Evolutionary conservation across 2,888 invertebrate species (phyloP).

Genomic region (Thera obeliscata): DNA sequence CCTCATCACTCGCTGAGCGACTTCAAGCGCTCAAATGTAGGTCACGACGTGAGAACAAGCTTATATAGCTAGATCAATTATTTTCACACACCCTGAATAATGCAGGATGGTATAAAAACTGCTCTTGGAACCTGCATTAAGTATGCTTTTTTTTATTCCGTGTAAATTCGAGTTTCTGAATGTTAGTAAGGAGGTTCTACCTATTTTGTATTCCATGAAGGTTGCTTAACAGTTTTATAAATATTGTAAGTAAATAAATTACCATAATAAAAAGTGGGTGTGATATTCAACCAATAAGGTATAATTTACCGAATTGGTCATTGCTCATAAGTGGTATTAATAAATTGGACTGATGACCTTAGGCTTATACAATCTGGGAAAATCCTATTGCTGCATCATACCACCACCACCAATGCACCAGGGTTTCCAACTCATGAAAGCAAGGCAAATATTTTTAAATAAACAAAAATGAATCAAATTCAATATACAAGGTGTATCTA

Average conservation of each 20-base stretch:
- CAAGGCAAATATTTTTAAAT: background rate
- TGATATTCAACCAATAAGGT: conserved; percentile 8
- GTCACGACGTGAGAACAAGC: conserved; percentile 41
- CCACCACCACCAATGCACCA: background rate
- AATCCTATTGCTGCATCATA: conserved; percentile 36
- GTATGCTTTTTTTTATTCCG: too few species aligned
- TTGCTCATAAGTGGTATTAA: conserved; percentile 14
- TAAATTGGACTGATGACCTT: conserved; percentile 32
- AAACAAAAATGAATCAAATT: too few species aligned
- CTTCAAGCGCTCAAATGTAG: conserved; percentile 40
- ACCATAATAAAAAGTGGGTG: conserved; percentile 13
- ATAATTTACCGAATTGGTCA: conserved; percentile 15
- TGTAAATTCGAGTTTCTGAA: background rate
- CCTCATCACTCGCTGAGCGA: conserved; percentile 33
- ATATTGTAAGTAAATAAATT: conserved; percentile 6
- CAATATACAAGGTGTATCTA: too few species aligned
- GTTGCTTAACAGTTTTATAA: background rate
- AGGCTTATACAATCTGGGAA: conserved; percentile 35
- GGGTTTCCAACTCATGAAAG: conserved; percentile 4
- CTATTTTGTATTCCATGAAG: background rate
- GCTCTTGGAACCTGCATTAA: too few species aligned
- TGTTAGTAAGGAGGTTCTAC: background rate
- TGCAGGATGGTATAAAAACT: too few species aligned
- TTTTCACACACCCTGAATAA: too few species aligned
- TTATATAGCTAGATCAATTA: background rate